Base-by-base conservation (phyloP, 2,888 invertebrate genomes). In the Geotrupes spiniger region DNA sequence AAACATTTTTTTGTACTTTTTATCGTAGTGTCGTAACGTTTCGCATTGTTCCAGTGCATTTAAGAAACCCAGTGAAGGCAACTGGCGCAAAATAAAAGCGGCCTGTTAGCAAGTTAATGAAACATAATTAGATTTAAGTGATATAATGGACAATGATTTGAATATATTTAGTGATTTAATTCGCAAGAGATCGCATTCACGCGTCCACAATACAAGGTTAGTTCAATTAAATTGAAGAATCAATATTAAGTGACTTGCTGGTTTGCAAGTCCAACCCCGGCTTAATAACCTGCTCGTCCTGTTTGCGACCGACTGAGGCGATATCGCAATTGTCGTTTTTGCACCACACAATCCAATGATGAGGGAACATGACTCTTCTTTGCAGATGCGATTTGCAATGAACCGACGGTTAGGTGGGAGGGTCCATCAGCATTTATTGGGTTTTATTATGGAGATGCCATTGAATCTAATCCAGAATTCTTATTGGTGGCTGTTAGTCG, bases 391-490 rank as follows among this genome's bases (percentile, higher is more conserved):
- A 52, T 57, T 56, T 59, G 59, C 57, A 59, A 56, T 46, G 51
- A 56, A 48, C 44, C 47, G 51, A 49, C 31, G 51, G 51, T 54
- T 50, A 51, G 49, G 56, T 58, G 59, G 59, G 56, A 57, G 58
- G 56, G 46, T 51, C 52, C 38, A 50, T 47, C 51, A 52, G 39
- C 53, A 46, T 53, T 52, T 54, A 55, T 51, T 53, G 51, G 50
- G 51, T 49, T 56, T 60, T 57, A 51, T 47, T 54, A 57, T 54
- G 49, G 51, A 49, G 56, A 57, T 57, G 42, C 57, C 54, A 58
- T 58, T 56, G 57, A 58, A 56, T 58, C 52, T 58, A 58, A 58
- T 56, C 52, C 54, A 49, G 50, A 54, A 49, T 52, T 57, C 58
- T 57, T 57, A 60, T 58, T 58, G 58, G 60, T 51, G 49, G 55